Evolutionary conservation across 2,888 invertebrate species (phyloP).

Genomic region (Electrophaes corylata): DNA sequence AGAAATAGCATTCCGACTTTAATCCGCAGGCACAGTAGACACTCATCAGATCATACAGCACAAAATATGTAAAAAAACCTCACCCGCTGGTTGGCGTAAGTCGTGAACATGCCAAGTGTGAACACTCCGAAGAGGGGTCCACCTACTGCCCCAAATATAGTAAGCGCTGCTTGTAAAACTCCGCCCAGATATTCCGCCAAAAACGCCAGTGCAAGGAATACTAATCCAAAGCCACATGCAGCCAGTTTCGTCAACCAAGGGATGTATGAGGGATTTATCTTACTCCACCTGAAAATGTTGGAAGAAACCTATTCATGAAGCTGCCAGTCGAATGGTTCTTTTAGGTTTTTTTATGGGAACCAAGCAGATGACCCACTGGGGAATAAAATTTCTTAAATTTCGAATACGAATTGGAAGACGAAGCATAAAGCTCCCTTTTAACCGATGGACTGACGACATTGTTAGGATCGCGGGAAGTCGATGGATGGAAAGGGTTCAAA

Average conservation of each 20-base stretch:
- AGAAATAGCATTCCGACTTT: no score
- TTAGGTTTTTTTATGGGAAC: no score
- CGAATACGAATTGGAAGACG: no score
- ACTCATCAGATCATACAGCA: no score
- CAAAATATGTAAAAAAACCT: slow-evolving; percentile 39
- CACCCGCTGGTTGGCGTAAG: slow-evolving; percentile 88
- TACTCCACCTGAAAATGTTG: slow-evolving; percentile 60
- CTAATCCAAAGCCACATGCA: slow-evolving; percentile 88
- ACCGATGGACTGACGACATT: no score
- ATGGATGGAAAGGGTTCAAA: no score
- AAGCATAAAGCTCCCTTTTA: no score
- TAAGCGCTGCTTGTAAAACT: slow-evolving; percentile 93
- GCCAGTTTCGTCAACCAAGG: slow-evolving; percentile 86
- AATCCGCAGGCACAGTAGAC: no score
- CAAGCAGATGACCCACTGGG: no score
- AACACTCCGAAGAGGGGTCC: slow-evolving; percentile 95
- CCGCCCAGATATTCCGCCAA: slow-evolving; percentile 92
- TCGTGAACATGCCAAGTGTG: slow-evolving; percentile 92
- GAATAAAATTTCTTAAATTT: no score
- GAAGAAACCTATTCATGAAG: not conserved
- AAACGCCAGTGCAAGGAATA: slow-evolving; percentile 92
- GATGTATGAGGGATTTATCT: slow-evolving; percentile 59
- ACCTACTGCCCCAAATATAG: slow-evolving; percentile 94
- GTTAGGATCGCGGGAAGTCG: no score
- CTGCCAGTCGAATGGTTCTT: not conserved